Base-by-base conservation (phyloP, 1,140 invertebrate species). In the Thaumatotibia leucotreta region DNA sequence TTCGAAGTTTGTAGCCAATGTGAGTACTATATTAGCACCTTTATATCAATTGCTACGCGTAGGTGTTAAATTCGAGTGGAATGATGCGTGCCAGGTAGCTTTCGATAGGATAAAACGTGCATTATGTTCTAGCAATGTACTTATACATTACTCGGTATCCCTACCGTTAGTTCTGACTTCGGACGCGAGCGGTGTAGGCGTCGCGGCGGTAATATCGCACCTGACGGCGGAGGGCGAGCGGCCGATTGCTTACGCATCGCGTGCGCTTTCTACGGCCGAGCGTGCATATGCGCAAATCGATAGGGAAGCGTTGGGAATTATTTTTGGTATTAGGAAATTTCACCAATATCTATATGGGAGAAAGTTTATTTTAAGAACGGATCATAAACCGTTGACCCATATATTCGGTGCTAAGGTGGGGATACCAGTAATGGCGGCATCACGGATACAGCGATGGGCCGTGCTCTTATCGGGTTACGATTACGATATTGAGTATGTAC, bases 161-260 rank as follows among this genome's bases (percentile, higher is more conserved):
- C 35, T 63, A 39, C 69, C 74, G 1, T 23, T 78, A 0, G 20
- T 74, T 4, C 24, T 76, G 27, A 74, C 74, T 10, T 29, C 69
- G 4, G 75, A 77, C 50, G 75, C 73, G 4, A 80, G 75, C 50
- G 29, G 63, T 14, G 49, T 50, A 0, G 76, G 71, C 4, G 50
- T 73, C 0, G 70, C 68, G 2, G 74, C 73, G 1, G 68, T 75
- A 2, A 54, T 78, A 6, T 72, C 76, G 17, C 76, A 78, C 14
- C 35, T 45, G 5, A 22, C 58, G 50, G 31, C 31, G 8, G 64
- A 33, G 0, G 71, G 65, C 9, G 66, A 74, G 62, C 50, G 65
- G 5, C 64, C 63, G 14, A 82, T 81, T 23, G 70, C 75, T 35
- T 88, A 92, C 77, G 84, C 82, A 39, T 92, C 90, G 68, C 72